These are phyloP conservation scores for Morpho deidamia DNA, from an alignment of 2,888 invertebrate species.

Conservation along the genomic window DNA sequence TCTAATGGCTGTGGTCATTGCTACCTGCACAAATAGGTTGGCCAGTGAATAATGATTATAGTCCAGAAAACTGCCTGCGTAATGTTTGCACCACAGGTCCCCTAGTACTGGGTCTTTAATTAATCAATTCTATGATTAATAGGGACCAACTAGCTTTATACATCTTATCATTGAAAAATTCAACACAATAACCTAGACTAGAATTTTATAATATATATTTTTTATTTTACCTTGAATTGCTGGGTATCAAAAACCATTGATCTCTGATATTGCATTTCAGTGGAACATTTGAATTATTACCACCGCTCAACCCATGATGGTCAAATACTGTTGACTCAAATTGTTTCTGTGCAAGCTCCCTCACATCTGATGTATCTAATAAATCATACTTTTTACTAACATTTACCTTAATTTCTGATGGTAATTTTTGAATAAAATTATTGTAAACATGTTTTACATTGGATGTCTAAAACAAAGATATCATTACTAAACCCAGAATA, in stretches of 20 bases:
- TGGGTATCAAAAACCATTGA: conserved; percentile 81
- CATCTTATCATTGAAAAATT: too few relatives aligned
- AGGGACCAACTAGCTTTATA: too few relatives aligned
- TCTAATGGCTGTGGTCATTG: too few relatives aligned
- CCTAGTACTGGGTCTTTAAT: too few relatives aligned
- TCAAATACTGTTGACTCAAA: conserved; percentile 51
- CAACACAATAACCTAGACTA: too few relatives aligned
- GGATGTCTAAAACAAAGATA: conserved; percentile 35
- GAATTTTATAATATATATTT: too few relatives aligned
- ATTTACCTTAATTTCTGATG: conserved; percentile 29
- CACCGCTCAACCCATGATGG: conserved; percentile 61
- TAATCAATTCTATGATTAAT: too few relatives aligned
- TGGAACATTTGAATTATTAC: conserved; percentile 72
- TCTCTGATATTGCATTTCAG: conserved; percentile 66
- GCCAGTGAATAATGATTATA: too few relatives aligned
- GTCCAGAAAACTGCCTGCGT: too few relatives aligned
- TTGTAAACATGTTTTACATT: conserved; percentile 40
- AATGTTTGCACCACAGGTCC: too few relatives aligned
- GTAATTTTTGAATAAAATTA: conserved; percentile 33
- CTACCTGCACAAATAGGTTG: too few relatives aligned
- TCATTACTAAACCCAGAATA: not conserved
- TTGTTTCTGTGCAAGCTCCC: conserved; percentile 42
- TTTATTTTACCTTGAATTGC: conserved; percentile 74
- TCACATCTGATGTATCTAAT: conserved; percentile 43
- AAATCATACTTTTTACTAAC: conserved; percentile 37